Evolutionary conservation across 2,888 invertebrate genomes (phyloP), one percentile per base, ranked within the genome.

Genomic region (Eupithecia centaureata): DNA sequence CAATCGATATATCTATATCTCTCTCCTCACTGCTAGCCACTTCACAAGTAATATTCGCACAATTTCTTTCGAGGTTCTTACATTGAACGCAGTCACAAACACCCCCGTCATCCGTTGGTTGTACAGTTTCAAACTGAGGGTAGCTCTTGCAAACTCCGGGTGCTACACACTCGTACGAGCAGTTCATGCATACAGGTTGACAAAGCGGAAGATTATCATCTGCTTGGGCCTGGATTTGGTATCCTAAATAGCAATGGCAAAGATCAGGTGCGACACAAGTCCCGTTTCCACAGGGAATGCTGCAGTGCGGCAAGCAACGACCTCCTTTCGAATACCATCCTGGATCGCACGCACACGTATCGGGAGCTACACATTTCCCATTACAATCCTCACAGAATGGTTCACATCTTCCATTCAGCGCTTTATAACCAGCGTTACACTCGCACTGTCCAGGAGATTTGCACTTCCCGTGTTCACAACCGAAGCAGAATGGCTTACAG

Each of bases 221-320:
- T 5, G 15, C 27, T 52, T 27, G 52, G 1, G 27, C 13, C 7
- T 5, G 15, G 13, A 52, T 7, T 57, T 60, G 47, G 51, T 67
- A 82, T 0, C 80, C 81, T 1, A 57, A 27, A 47, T 70, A 42
- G 62, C 83, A 84, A 32, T 74, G 68, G 35, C 84, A 84, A 4
- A 65, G 35, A 62, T 83, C 76, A 27, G 81, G 82, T 28, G 73
- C 74, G 0, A 77, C 35, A 30, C 83, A 84, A 1, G 75, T 70
- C 0, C 83, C 83, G n/a, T 81, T 76, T 0, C 76, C 77, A 63
- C 82, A 82, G 13, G 68, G 64, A 2, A 65, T 22, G 27, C 76
- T 69, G 33, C 82, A 82, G 56, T 80, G 78, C 5, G 81, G 58
- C 10, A 67, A n/a, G 25, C 80, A 80, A 28, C 35, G 65, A n/a